phyloP scores from a whole-genome alignment of 2,797 vertebrate genomes.

The Meda fulgida region DNA sequence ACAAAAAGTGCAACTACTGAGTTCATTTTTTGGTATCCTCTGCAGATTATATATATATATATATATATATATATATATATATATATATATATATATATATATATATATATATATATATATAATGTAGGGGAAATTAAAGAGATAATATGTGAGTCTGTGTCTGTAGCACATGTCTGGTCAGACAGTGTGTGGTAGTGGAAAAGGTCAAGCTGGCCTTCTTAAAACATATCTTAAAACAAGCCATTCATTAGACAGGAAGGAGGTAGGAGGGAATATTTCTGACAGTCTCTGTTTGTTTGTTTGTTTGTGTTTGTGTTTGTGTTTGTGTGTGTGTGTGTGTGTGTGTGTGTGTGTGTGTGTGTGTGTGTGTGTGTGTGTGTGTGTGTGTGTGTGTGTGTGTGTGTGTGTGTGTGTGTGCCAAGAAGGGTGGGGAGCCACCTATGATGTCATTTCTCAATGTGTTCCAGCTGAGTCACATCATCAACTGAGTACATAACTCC shows the following conservation, averaged over 20 bases:
- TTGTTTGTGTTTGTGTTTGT: conserved; percentile 28
- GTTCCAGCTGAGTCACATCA: conserved; percentile 58
- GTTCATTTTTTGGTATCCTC: background rate
- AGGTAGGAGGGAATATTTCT: conserved; percentile 55
- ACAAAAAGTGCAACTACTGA: background rate
- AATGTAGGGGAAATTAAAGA: conserved; percentile 25
- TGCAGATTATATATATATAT: too few relatives aligned
- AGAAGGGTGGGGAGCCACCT: conserved; percentile 50
- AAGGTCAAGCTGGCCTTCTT: conserved; percentile 68
- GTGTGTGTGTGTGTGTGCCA: conserved; percentile 43
- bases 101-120: too few relatives aligned
- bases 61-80: too few relatives aligned
- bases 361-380: conserved; percentile 28
- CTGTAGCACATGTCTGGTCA: conserved; percentile 47
- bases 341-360: conserved; percentile 21
- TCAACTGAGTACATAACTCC: background rate
- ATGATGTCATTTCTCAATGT: conserved; percentile 59
- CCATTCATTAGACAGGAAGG: conserved; percentile 75
- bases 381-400: conserved; percentile 27
- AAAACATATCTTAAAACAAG: conserved; percentile 70
- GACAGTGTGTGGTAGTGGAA: conserved; percentile 66
- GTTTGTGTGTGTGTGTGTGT: background rate
- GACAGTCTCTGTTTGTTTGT: conserved; percentile 33
- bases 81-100: too few relatives aligned
- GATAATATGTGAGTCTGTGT: conserved; percentile 40